phyloP scores from a whole-genome alignment of 2,888 invertebrate species.

The Nymphalis c-album region DNA sequence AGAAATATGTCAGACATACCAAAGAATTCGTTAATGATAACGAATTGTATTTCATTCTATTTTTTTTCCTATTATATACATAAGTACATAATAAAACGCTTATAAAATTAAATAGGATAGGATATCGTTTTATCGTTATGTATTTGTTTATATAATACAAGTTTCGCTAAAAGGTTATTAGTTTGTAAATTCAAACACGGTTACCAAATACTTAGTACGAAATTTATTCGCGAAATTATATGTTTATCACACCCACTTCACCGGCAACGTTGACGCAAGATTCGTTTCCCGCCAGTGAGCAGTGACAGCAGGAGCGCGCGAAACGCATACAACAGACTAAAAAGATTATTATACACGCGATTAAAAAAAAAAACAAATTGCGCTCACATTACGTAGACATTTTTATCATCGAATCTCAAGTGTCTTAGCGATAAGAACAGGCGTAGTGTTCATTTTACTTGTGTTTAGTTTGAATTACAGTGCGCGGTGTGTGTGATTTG shows the following conservation, averaged over 20 bases:
- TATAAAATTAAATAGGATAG: not conserved
- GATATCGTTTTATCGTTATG: not conserved
- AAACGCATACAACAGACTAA: conserved; percentile 42
- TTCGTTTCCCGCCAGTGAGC: conserved; percentile 41
- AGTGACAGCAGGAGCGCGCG: conserved; percentile 43
- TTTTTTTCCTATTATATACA: too few relatives aligned
- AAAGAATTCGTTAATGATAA: too few relatives aligned
- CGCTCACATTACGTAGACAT: conserved; percentile 28
- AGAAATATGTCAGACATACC: too few relatives aligned
- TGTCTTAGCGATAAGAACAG: conserved; percentile 24
- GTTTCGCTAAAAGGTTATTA: conserved; percentile 16
- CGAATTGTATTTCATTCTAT: too few relatives aligned
- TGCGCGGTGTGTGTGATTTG: conserved; percentile 8
- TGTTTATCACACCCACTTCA: conserved; percentile 44
- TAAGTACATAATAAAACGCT: too few relatives aligned
- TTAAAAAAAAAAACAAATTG: conserved; percentile 28
- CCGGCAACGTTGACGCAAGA: conserved; percentile 38
- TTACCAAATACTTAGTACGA: conserved; percentile 28
- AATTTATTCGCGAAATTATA: conserved; percentile 36
- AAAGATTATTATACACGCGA: conserved; percentile 32
- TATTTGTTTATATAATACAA: not conserved
- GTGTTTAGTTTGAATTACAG: conserved; percentile 25
- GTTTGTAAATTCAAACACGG: conserved; percentile 17
- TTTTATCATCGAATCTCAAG: conserved; percentile 34
- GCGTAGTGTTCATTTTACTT: conserved; percentile 21